Evolutionary conservation across 2,797 vertebrate species (phyloP), one percentile per base, ranked within the genome.

Genomic region (Sciurus vulgaris): DNA sequence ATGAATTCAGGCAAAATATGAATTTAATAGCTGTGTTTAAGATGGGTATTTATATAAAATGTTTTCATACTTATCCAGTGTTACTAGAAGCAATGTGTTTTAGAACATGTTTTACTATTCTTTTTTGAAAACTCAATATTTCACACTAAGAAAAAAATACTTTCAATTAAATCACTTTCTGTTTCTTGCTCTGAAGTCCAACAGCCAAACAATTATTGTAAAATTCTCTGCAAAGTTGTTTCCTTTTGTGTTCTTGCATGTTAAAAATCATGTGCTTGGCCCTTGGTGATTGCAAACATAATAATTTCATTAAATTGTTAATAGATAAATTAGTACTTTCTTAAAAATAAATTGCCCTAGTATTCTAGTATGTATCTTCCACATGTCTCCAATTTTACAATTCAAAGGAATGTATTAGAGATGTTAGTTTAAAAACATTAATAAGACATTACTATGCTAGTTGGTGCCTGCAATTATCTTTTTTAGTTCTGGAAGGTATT

Each of bases 321-420:
- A 83, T 94, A 97, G 96, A 93, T 90, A 91, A 95, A 89, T 93
- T 97, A 98, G 96, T 78, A 86, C 74, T 95, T 96, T 98, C 98
- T 97, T 97, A 67, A 97, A 95, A 97, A 91, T 98, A 98, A 98
- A 98, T 96, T 93, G 74, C 85, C 67, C 70, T 93, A 93, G 24
- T 94, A 87, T 77, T 86, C 13, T 96, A 97, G 93, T 77, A 96
- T 2, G n/a, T 89, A 96, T 93, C 59, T 30, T 97, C 47, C 78
- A 84, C 76, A 47, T 86, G 61, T 89, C 97, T 94, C 47, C 38
- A 91, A 91, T 95, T 92, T 94, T n/a, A 87, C 82, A 97, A 97
- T 97, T 97, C 96, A 97, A 98, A 90, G 87, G 86, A 97, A 87
- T 95, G 51, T 74, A 94, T 91, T 90, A 88, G 59, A 91, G 33